Percentiles rank a stretch among this genome's conserved stretches.
These are phyloP conservation scores for Falco punctatus DNA, from an alignment of 2,113 vertebrate species.

Conservation along the genomic window DNA sequence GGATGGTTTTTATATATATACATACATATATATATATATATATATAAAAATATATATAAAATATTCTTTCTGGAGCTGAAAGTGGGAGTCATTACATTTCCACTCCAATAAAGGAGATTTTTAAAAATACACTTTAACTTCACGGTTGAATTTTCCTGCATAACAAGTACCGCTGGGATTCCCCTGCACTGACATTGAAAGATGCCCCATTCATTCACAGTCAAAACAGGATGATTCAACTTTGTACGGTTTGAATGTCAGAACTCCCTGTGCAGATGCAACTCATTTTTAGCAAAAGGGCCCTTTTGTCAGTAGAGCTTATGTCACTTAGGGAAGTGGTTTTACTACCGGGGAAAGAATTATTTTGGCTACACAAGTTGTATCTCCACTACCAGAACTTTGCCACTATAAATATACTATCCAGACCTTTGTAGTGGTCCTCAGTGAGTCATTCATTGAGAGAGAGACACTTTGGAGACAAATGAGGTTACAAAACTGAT, in stretches of 20 bases:
- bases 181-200: constrained; percentile 22
- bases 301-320: not conserved
- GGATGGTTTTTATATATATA: not conserved
- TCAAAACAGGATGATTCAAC: constrained; percentile 43
- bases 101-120: not conserved
- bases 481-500: not conserved
- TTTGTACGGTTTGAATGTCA: not conserved
- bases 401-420: not conserved
- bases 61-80: not conserved
- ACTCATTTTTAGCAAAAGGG: not conserved
- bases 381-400: not conserved
- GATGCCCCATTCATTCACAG: not conserved
- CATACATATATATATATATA: no score
- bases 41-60: not conserved
- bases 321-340: not conserved
- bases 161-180: constrained; percentile 25
- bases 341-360: not conserved
- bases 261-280: constrained; percentile 14
- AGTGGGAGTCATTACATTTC: not conserved
- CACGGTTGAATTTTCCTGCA: not conserved
- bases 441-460: not conserved
- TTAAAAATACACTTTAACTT: not conserved
- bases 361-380: not conserved
- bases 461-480: not conserved
- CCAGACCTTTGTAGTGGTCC: not conserved